Percentiles rank a stretch among this genome's conserved stretches.
These are phyloP conservation scores for Phrynocephalus versicolor DNA, from an alignment of 2,113 vertebrate genomes.

Conservation along the genomic window DNA sequence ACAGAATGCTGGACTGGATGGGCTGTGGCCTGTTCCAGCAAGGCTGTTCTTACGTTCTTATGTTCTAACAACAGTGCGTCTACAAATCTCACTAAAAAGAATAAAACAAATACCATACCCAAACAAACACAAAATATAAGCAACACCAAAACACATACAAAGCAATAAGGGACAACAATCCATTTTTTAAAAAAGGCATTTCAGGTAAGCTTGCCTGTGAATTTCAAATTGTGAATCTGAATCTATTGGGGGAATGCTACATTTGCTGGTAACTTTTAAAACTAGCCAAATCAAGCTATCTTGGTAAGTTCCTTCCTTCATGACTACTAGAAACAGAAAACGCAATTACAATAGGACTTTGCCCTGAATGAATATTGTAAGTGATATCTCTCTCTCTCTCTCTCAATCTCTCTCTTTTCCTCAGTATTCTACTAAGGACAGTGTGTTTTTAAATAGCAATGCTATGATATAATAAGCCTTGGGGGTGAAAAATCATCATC, in stretches of 20 bases:
- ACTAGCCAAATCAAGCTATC: not conserved
- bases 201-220: too few relatives aligned
- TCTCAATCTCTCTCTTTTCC: not conserved
- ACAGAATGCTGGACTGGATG: too few relatives aligned
- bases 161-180: too few relatives aligned
- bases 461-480: not conserved
- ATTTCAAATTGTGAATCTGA: not conserved
- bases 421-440: not conserved
- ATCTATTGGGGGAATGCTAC: not conserved
- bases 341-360: not conserved
- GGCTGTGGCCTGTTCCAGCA: too few relatives aligned
- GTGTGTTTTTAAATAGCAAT: constrained; percentile 2
- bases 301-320: not conserved
- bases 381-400: not conserved
- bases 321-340: constrained; percentile 5
- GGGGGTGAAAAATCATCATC: not conserved
- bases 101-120: too few relatives aligned
- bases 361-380: not conserved
- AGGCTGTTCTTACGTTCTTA: too few relatives aligned
- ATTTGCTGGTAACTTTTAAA: not conserved
- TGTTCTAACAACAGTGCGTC: too few relatives aligned
- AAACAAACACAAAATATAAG: too few relatives aligned
- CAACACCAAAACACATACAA: too few relatives aligned
- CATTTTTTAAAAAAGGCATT: too few relatives aligned
- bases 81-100: too few relatives aligned